phyloP scores from a whole-genome alignment of 2,888 invertebrate genomes.

The Pterostichus niger region DNA sequence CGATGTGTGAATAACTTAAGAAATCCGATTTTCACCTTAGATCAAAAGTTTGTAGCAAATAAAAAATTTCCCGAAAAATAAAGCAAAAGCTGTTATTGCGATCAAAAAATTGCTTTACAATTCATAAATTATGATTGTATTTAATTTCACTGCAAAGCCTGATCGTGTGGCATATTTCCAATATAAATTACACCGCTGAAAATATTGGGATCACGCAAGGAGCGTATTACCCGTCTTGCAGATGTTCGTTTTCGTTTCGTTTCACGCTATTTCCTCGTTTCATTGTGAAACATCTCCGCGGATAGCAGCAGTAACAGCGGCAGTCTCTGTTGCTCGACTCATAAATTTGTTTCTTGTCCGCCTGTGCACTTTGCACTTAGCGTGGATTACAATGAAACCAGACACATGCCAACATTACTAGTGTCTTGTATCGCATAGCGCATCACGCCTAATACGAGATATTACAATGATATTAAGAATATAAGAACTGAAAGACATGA shows the following conservation, averaged over 20 bases:
- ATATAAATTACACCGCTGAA: no score
- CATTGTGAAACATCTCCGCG: constrained; percentile 48
- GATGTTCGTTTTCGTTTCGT: constrained; percentile 40
- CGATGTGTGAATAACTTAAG: no score
- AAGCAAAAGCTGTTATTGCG: no score
- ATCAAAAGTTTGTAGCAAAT: no score
- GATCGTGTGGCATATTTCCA: no score
- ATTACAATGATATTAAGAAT: neutral
- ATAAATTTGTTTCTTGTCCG: constrained; percentile 56
- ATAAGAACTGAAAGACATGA: neutral
- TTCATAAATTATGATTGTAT: no score
- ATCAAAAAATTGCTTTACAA: no score
- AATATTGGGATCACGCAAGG: constrained; percentile 31
- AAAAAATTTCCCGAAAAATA: no score
- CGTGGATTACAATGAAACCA: constrained; percentile 43
- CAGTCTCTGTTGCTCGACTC: constrained; percentile 6
- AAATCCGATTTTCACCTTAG: no score
- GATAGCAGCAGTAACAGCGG: neutral
- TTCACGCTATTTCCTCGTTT: constrained; percentile 56
- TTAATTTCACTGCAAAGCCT: no score
- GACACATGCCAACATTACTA: neutral
- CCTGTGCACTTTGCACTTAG: constrained; percentile 63
- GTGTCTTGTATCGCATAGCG: no score
- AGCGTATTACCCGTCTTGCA: constrained; percentile 9
- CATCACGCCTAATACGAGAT: no score